Base-by-base conservation (phyloP, 2,797 vertebrate species). In the Takifugu rubripes region DNA sequence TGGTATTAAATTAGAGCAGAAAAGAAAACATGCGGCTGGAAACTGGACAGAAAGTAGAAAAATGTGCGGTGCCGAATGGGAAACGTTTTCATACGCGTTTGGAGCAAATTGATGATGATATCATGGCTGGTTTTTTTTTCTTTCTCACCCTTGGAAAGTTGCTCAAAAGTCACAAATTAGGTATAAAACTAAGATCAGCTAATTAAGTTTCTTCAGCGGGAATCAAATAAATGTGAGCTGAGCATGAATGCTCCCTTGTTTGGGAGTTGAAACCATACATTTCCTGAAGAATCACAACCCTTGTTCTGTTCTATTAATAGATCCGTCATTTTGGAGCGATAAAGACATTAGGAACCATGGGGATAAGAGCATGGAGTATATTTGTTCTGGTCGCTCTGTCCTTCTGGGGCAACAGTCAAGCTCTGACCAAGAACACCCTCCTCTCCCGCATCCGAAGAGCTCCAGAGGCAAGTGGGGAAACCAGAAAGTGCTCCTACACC, bases 401-500 rank as follows among this genome's bases (percentile, higher is more conserved):
- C 72, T 7, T 86, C 47, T 88, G 91, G 33, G 71, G 50, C 59
- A 69, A 62, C 48, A 63, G 75, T 54, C 68, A 85, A 56, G 84
- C 87, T 54, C 82, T 84, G 81, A 77, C 16, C 74, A 88, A 86
- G 88, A 68, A 84, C 87, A 56, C 86, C 75, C 59, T 94, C 89
- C 14, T 92, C 78, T 83, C 72, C 31, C 73, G 84, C 68, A 84
- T 76, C 69, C 75, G 87, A 59, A 84, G 91, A 55, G 87, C 84
- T 55, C 80, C 84, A 9, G 82, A 89, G 54, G 90, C 90, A 0
- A 55, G 47, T 2, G 77, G 61, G 17, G 86, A 84, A 12, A 79
- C 61, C 15, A 94, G 91, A 75, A 95, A 94, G 73, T 98, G 96
- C 60, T 93, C 95, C 8, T 98, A 98, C 77, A 98, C 96, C 1